phyloP scores from a whole-genome alignment of 1,140 invertebrate genomes.

The Hirudo medicinalis region DNA sequence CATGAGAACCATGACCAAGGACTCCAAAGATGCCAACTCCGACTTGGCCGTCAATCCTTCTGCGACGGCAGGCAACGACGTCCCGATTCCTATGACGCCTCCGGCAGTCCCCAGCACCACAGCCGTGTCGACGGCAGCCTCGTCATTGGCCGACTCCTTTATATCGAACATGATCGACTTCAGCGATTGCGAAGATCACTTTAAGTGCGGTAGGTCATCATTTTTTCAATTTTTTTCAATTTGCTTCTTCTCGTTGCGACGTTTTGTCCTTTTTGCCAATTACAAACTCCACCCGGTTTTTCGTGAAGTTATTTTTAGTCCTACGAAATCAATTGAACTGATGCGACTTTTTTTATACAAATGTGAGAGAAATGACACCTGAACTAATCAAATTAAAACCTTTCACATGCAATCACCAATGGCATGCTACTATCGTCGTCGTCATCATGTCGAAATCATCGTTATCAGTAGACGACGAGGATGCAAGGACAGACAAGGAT shows the following conservation, averaged over 20 bases:
- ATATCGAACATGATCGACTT: constrained; percentile 38
- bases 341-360: no score
- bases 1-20: constrained; percentile 49
- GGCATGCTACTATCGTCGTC: no score
- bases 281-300: neutral
- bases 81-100: neutral
- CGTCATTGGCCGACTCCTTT: constrained; percentile 23
- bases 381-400: no score
- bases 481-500: constrained; percentile 37
- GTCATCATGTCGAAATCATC: no score
- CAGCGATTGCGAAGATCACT: constrained; percentile 39
- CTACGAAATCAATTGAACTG: no score
- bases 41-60: constrained; percentile 23
- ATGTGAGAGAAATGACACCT: no score
- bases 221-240: no score
- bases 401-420: no score
- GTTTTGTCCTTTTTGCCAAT: no score
- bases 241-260: neutral
- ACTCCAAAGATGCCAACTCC: constrained; percentile 19
- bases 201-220: constrained; percentile 28
- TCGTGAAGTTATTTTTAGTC: no score
- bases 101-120: neutral
- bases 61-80: constrained; percentile 19
- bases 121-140: neutral
- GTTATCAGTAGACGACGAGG: constrained; percentile 24